Percentiles rank a stretch among this genome's conserved stretches.
Evolutionary conservation across 2,797 vertebrate species (phyloP).

Genomic region (Catamblyrhynchus diadema): DNA sequence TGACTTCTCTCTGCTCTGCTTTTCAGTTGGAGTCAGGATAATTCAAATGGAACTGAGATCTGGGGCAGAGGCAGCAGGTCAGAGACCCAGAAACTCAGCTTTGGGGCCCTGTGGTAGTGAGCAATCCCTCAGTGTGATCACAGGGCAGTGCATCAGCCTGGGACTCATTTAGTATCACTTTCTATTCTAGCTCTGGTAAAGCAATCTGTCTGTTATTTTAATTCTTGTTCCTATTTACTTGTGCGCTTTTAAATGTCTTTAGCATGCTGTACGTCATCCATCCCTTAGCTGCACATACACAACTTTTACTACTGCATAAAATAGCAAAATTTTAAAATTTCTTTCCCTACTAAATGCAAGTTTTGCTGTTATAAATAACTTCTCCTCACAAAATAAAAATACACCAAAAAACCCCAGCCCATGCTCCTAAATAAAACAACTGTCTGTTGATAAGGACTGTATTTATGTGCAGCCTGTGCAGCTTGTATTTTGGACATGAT

Average conservation of each 20-base stretch:
- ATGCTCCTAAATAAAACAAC: not conserved
- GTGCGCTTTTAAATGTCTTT: not conserved
- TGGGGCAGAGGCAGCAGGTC: not conserved
- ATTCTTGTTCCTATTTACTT: not conserved
- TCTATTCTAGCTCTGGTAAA: not conserved
- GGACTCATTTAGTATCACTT: not conserved
- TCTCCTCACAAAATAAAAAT: not conserved
- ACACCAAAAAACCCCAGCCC: not conserved
- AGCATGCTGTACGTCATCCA: not conserved
- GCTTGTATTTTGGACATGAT: not conserved
- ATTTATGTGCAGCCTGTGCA: not conserved
- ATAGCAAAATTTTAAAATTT: not conserved
- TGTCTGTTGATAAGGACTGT: not conserved
- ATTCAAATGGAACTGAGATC: not conserved
- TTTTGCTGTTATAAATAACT: not conserved
- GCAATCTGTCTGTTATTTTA: not conserved
- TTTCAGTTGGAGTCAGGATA: not conserved
- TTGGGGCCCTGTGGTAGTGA: fast-evolving
- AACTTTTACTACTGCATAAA: not conserved
- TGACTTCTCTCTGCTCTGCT: not conserved
- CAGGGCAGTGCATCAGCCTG: not conserved
- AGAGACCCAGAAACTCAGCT: not conserved
- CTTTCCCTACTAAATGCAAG: not conserved
- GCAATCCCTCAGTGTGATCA: not conserved
- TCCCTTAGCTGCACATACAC: not conserved